These are phyloP conservation scores for Anoplolepis gracilipes DNA, from an alignment of 1,140 invertebrate genomes.

Conservation along the genomic window DNA sequence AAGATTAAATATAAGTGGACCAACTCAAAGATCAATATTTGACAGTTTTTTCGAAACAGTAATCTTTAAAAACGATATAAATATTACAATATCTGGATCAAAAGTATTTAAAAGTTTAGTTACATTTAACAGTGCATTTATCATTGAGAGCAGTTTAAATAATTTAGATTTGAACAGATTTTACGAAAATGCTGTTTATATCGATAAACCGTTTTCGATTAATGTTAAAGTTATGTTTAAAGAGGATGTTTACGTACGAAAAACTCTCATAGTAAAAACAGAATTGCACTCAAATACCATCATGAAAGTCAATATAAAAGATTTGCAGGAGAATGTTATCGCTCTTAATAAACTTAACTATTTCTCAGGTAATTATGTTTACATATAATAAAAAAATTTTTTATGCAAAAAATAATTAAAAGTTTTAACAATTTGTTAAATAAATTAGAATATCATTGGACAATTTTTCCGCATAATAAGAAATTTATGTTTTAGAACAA, in stretches of 20 bases:
- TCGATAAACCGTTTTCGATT: constrained; percentile 67
- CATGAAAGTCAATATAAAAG: constrained; percentile 69
- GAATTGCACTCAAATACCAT: constrained; percentile 65
- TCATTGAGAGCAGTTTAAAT: constrained; percentile 69
- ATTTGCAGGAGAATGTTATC: constrained; percentile 63
- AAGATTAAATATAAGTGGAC: constrained; percentile 64
- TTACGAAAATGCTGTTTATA: constrained; percentile 69
- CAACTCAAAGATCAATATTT: constrained; percentile 67
- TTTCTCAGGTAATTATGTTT: constrained; percentile 64
- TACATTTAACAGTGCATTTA: constrained; percentile 66
- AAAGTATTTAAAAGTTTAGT: constrained; percentile 72
- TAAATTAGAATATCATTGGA: too few relatives aligned
- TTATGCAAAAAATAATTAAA: not conserved
- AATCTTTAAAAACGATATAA: constrained; percentile 60
- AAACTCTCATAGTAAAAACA: constrained; percentile 59
- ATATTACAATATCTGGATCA: constrained; percentile 64
- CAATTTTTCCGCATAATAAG: not conserved
- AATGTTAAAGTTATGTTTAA: constrained; percentile 69
- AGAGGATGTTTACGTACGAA: constrained; percentile 60
- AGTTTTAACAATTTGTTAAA: not conserved
- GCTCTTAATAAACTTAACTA: constrained; percentile 63
- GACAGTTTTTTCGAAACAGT: constrained; percentile 61
- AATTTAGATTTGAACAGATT: constrained; percentile 74
- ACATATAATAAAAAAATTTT: not conserved
- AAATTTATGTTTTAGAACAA: constrained; percentile 55